These are phyloP conservation scores for Rotaria socialis DNA, from an alignment of 2,888 invertebrate genomes.

Conservation along the genomic window DNA sequence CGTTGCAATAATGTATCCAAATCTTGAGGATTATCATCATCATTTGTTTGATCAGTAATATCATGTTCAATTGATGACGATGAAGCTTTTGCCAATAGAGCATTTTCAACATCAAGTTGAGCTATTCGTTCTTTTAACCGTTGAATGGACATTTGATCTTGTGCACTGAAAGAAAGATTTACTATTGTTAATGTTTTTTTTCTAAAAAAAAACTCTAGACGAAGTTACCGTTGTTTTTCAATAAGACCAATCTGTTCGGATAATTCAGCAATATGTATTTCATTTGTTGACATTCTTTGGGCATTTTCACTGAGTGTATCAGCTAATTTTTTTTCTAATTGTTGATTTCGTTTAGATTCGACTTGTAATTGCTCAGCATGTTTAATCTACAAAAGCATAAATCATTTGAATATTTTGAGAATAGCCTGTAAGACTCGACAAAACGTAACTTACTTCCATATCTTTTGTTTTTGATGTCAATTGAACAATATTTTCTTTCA, in stretches of 20 bases:
- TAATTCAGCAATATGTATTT: constrained; percentile 25
- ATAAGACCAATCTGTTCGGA: constrained; percentile 22
- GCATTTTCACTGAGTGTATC: neutral
- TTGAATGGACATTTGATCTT: constrained; percentile 7
- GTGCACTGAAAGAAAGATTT: neutral
- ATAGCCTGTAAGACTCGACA: too few relatives aligned
- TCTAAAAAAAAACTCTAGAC: neutral
- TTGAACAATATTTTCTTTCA: neutral
- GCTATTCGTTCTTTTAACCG: constrained; percentile 25
- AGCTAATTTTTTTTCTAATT: neutral
- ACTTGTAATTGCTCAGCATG: neutral
- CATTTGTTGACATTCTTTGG: neutral
- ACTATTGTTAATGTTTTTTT: neutral
- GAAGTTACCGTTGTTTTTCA: constrained; percentile 30
- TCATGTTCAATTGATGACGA: constrained; percentile 6
- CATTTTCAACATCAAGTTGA: constrained; percentile 15
- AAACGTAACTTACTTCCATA: neutral
- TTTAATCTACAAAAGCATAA: neutral
- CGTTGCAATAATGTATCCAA: constrained; percentile 3
- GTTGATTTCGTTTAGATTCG: constrained; percentile 20
- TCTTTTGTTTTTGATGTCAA: neutral
- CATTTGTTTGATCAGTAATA: neutral
- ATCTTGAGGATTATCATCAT: neutral
- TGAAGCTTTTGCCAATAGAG: neutral
- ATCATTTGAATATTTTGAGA: too few relatives aligned